Evolutionary conservation across 1,140 invertebrate genomes (phyloP).

Genomic region (Diorhabda elongata): DNA sequence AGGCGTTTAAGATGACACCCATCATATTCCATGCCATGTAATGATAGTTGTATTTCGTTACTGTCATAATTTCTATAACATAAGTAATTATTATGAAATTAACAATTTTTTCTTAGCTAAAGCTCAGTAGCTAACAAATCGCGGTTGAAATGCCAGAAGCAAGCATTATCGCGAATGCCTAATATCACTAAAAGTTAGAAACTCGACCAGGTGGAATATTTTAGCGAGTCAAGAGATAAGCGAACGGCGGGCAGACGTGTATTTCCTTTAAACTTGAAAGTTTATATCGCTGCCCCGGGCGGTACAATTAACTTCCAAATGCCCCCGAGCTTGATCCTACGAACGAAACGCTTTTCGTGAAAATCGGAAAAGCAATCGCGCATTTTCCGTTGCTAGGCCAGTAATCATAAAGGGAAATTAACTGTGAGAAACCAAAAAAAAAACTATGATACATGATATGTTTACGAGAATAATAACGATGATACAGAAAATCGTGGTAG

Average conservation of each 20-base stretch:
- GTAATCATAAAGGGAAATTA: neutral
- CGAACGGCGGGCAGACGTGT: conserved; percentile 1
- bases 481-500: too few species aligned
- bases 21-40: too few species aligned
- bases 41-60: too few species aligned
- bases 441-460: neutral
- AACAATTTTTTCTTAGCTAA: too few species aligned
- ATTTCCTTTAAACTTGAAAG: conserved; percentile 1
- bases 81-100: too few species aligned
- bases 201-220: conserved; percentile 1
- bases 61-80: too few species aligned
- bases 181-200: neutral
- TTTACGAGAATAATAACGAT: too few species aligned
- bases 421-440: neutral
- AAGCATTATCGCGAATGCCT: neutral
- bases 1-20: too few species aligned
- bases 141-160: too few species aligned
- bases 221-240: neutral
- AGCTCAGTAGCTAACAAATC: too few species aligned
- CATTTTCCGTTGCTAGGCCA: conserved; percentile 1
- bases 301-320: neutral
- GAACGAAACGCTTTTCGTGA: conserved; percentile 1
- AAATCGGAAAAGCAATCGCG: neutral
- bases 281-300: neutral
- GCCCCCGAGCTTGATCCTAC: neutral